Evolutionary conservation across 23 tunicate species (phyloP), one percentile per base, ranked within the genome.

Genomic region (Diplosoma virens): DNA sequence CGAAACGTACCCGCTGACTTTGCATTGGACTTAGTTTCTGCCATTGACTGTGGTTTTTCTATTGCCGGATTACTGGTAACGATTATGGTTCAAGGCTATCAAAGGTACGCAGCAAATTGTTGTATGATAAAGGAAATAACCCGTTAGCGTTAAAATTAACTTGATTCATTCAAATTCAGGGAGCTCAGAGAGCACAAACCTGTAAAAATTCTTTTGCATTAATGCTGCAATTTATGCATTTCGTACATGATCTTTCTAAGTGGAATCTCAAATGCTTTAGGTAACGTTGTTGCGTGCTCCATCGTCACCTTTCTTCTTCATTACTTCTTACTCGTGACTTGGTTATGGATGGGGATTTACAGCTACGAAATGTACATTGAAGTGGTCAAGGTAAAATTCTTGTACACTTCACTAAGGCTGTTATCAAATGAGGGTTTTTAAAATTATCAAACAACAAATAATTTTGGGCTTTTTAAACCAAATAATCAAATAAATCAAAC

Each of bases 311-410:
- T 47, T 20, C 55, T 80, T 35, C 54, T 80, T 1, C 85, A 80
- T 56, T 80, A 80, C 47, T 67, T 80, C n/a, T 37, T 68, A 4
- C 56, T 80, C 4, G 77, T 59, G 21, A 53, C 85, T 32, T 80
- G 85, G 85, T 50, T n/a, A 35, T 80, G 85, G 85, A 80, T 67
- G 68, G 33, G 41, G 25, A 26, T 52, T 69, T 66, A 80, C 53
- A 54, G 77, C 17, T 47, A n/a, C 30, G 53, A 80, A 4, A 68
- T 80, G 85, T 80, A 80, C 54, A 35, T 53, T 29, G 77, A 30
- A 4, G n/a, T 80, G n/a, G 77, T 80, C 3, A 80, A 67, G 85
- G 85, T 80, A 35, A 30, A 16, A 25, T 5, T 9, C 14, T 41
- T 14, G 14, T 9, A 7, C 9, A 14, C n/a, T n/a, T n/a, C n/a